Base-by-base conservation (phyloP, 2,113 vertebrate genomes). In the Scopus umbretta region DNA sequence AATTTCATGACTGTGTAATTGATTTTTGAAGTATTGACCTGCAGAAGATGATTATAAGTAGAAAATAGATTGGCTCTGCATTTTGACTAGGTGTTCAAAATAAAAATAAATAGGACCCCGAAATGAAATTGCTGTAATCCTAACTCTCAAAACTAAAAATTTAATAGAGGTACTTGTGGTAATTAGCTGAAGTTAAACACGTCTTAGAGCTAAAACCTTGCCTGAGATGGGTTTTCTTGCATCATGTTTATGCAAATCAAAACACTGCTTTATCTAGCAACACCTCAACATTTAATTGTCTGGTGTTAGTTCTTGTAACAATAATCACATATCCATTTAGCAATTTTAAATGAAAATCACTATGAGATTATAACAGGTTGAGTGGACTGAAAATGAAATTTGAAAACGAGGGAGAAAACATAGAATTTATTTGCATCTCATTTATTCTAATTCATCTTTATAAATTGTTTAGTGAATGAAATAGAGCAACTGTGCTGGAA, bases 241-340 rank as follows among this genome's bases (percentile, higher is more conserved):
- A 97, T 97, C 97, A 13, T 98, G 98, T 98, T 98, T 98, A 98
- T 98, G 98, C 97, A 98, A 98, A 98, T 98, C 95, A 95, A 98
- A 98, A 98, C 97, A 98, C 97, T 97, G 96, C 94, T 98, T 98
- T 98, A 98, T 98, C 98, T 98, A 98, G 97, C 97, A 98, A 98
- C 98, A 98, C 98, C 98, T 98, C 98, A 98, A 98, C 97, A 98
- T 98, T 98, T 98, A 98, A 98, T 98, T 98, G 98, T 98, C 97
- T 98, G 96, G 97, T 98, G 98, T 98, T 98, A 98, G 98, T 98
- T 98, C 97, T 97, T 98, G 97, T 98, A 98, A 98, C 98, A 98
- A 98, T 98, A 98, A 98, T 98, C 98, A 98, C 98, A 98, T 97
- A 98, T 97, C 98, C 97, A 98, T 98, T 98, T 98, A 98, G 97